Evolutionary conservation across 1,140 invertebrate species (phyloP).

Genomic region (Leptinotarsa lineolata): DNA sequence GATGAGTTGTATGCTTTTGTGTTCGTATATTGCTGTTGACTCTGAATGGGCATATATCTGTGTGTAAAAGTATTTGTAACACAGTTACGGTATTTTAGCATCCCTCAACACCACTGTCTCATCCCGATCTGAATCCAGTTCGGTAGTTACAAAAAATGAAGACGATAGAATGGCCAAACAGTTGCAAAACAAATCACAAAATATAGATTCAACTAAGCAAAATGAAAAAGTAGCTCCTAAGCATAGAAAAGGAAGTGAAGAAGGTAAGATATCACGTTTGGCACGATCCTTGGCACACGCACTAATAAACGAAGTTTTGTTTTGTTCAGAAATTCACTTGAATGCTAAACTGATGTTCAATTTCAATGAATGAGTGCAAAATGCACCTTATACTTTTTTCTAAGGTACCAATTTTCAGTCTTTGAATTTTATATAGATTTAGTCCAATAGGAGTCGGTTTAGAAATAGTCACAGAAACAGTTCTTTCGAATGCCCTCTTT

Average conservation of each 20-base stretch:
- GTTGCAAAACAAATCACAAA: slow-evolving; percentile 46
- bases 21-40: neutral
- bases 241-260: slow-evolving; percentile 49
- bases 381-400: neutral
- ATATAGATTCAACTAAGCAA: slow-evolving; percentile 49
- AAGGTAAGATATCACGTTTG: slow-evolving; percentile 49
- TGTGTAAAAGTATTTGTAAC: slow-evolving; percentile 43
- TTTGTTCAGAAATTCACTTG: neutral
- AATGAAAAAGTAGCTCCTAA: slow-evolving; percentile 46
- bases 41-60: slow-evolving; percentile 31
- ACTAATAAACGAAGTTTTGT: slow-evolving; percentile 8
- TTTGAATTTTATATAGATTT: neutral
- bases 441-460: neutral
- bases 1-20: neutral
- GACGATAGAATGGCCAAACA: slow-evolving; percentile 55
- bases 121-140: slow-evolving; percentile 57
- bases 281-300: slow-evolving; percentile 55
- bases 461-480: neutral
- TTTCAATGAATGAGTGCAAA: neutral
- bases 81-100: slow-evolving; percentile 56
- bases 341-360: neutral
- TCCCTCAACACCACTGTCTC: slow-evolving; percentile 57
- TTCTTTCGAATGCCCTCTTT: neutral
- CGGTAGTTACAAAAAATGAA: slow-evolving; percentile 54
- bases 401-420: neutral